Percentiles rank a stretch among this genome's conserved stretches.
These are phyloP conservation scores for Hybognathus amarus DNA, from an alignment of 2,797 vertebrate species.

Conservation along the genomic window DNA sequence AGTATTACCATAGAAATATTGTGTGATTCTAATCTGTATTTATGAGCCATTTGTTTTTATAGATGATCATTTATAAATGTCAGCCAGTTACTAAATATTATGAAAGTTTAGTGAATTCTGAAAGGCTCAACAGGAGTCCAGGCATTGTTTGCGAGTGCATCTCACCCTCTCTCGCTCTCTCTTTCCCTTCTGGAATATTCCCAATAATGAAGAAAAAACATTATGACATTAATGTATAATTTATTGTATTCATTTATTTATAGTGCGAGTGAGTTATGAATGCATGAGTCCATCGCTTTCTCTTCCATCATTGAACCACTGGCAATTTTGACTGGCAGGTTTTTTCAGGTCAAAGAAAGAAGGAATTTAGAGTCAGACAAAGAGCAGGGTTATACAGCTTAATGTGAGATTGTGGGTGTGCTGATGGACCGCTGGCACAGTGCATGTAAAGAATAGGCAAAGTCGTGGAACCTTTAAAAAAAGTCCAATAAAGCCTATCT, in stretches of 20 bases:
- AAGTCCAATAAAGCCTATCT: not conserved
- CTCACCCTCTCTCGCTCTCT: too few relatives aligned
- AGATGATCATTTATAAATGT: conserved; percentile 29
- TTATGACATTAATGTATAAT: conserved; percentile 41
- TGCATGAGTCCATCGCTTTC: conserved; percentile 20
- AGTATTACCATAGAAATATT: conserved; percentile 24
- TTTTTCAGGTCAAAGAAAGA: not conserved
- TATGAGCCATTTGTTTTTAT: conserved; percentile 34
- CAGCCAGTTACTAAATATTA: conserved; percentile 24
- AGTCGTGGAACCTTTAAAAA: not conserved
- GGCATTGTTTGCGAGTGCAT: conserved; percentile 1
- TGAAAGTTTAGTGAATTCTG: conserved; percentile 22
- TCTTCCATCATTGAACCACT: not conserved
- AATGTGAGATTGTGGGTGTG: not conserved
- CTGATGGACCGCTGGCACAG: not conserved
- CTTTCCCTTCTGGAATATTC: conserved; percentile 13
- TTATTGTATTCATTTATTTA: conserved; percentile 38
- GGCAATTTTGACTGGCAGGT: conserved; percentile 3
- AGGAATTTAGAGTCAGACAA: not conserved
- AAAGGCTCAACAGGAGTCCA: conserved; percentile 19
- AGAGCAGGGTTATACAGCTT: not conserved
- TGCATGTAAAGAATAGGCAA: not conserved
- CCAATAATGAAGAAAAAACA: conserved; percentile 42
- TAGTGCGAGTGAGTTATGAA: conserved; percentile 43
- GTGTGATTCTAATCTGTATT: conserved; percentile 22